Conservation (phyloP, 2,113 vertebrate genomes). For the Platichthys stellatus region DNA sequence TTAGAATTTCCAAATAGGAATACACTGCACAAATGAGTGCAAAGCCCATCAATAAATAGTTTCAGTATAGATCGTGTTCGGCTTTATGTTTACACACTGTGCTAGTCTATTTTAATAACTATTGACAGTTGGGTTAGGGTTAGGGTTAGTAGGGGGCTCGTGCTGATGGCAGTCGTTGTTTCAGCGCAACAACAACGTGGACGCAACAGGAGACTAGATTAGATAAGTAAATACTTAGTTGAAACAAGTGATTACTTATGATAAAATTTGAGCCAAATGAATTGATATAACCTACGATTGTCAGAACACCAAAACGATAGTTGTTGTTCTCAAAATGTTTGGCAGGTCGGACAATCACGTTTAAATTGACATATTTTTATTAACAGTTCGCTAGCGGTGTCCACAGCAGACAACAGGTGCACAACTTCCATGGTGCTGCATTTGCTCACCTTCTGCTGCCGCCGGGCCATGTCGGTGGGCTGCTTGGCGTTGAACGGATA, state of each 20-base stretch:
- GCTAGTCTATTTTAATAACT: too few relatives aligned
- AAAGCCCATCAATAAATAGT: accelerated
- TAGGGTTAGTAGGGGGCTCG: background rate
- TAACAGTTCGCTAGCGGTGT: background rate
- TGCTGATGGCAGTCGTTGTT: background rate
- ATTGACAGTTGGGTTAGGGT: background rate
- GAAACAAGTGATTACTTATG: background rate
- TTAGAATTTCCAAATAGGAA: accelerated
- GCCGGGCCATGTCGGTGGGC: constrained; percentile 92
- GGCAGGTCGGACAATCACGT: accelerated
- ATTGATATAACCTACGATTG: accelerated
- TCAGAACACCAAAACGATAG: accelerated
- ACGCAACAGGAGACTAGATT: constrained; percentile 4
- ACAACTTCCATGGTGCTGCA: background rate
- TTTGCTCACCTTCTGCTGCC: constrained; percentile 91
- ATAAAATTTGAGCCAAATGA: background rate
- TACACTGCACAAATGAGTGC: accelerated
- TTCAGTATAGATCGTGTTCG: background rate
- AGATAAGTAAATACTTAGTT: background rate
- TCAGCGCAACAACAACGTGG: accelerated
- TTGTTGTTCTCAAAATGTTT: accelerated
- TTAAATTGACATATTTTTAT: background rate
- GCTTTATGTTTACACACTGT: background rate
- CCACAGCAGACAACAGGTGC: constrained; percentile 57
- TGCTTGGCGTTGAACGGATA: constrained; percentile 94